Conservation (phyloP, 2,797 vertebrate genomes). For the Borostomias antarcticus region DNA sequence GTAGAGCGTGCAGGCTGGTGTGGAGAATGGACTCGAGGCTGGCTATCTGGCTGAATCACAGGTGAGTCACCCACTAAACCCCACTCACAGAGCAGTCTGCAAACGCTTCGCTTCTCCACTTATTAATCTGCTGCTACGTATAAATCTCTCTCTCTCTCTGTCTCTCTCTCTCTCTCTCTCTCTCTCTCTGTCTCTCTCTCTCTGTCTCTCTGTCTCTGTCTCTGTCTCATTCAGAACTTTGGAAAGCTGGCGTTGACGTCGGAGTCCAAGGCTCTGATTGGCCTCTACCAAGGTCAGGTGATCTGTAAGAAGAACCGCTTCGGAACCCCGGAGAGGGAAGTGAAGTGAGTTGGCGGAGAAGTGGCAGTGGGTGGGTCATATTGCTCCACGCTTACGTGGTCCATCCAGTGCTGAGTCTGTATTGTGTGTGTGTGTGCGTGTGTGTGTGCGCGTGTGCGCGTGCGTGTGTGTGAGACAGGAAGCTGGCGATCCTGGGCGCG, state of each 20-base stretch:
- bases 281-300: constrained; percentile 86
- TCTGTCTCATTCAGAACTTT: constrained; percentile 71
- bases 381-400: too few species aligned
- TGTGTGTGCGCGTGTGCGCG: background rate
- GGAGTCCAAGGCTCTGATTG: constrained; percentile 80
- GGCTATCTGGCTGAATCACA: constrained; percentile 81
- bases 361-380: background rate
- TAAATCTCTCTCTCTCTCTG: background rate
- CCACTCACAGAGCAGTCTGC: background rate
- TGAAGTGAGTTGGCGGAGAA: constrained; percentile 73
- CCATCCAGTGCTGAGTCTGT: constrained; percentile 39
- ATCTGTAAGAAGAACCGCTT: constrained; percentile 88
- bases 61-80: constrained; percentile 67
- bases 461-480: constrained; percentile 67
- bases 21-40: constrained; percentile 76
- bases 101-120: background rate
- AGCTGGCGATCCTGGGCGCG: constrained; percentile 90
- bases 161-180: background rate
- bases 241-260: constrained; percentile 80
- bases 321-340: constrained; percentile 76
- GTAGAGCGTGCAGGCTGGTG: constrained; percentile 80
- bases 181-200: background rate
- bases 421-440: background rate
- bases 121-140: background rate
- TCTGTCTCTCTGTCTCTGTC: too few species aligned